Evolutionary conservation across 2,888 invertebrate species (phyloP).

Genomic region (Tenthredo mesomela): DNA sequence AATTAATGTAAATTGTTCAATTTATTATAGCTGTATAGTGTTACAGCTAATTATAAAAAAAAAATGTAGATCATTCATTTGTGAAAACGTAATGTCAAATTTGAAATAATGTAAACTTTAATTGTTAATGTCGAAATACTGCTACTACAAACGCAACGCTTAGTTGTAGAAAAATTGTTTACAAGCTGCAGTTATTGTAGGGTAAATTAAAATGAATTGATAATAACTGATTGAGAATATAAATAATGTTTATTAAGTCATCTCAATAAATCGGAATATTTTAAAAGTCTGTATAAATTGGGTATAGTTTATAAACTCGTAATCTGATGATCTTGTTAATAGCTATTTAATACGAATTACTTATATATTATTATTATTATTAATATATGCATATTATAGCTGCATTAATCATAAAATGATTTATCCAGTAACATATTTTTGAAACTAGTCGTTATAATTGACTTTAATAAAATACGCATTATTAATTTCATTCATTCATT

Average conservation of each 20-base stretch:
- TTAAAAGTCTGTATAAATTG: conserved; percentile 42
- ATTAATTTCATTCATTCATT: not conserved
- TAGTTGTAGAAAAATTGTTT: not conserved
- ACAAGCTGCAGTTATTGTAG: conserved; percentile 2
- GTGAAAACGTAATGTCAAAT: not conserved
- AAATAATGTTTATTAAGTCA: conserved; percentile 39
- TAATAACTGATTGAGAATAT: conserved; percentile 26
- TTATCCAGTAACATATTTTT: not conserved
- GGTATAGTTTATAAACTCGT: not conserved
- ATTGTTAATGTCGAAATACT: not conserved
- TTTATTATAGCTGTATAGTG: not conserved
- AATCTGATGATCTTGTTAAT: not conserved
- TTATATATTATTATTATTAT: conserved; percentile 5
- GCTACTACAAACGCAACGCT: not conserved
- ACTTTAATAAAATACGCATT: not conserved
- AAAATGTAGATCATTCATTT: not conserved
- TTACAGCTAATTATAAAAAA: not conserved
- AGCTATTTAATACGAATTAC: not conserved
- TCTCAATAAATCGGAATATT: conserved; percentile 27
- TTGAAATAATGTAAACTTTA: not conserved
- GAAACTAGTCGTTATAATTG: not conserved
- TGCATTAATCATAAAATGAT: conserved; percentile 11
- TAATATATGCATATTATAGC: not conserved
- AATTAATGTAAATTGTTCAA: not conserved
- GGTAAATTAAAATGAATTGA: not conserved